Base-by-base conservation (phyloP, 2,888 invertebrate genomes). In the Watsonalla binaria region DNA sequence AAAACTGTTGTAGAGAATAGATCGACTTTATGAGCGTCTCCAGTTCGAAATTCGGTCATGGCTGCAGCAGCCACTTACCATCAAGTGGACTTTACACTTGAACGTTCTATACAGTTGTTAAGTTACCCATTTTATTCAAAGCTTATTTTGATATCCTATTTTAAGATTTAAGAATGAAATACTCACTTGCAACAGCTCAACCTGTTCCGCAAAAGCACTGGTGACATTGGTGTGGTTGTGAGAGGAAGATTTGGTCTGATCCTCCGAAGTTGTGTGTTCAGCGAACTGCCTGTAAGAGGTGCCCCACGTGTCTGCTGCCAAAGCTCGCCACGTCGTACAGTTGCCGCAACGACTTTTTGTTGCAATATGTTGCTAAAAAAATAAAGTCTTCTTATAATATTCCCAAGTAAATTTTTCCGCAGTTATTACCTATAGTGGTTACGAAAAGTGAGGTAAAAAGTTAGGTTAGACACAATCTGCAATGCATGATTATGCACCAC, bases 291-390 rank as follows among this genome's bases (percentile, higher is more conserved):
- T 59, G 62, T 92, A 92, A 6, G 90, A 91, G 45, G 84, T 76
- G 15, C 93, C 93, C 93, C 93, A 93, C 0, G 92, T 92, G 59
- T 93, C 89, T 0, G 92, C 92, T 0, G 92, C 85, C 1, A 86
- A 63, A 0, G 92, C 84, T 6, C 78, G 82, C 93, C 93, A 93
- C 0, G 69, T 88, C 64, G 74, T 86, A 66, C 91, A 91, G 68
- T 90, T 91, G 6, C 90, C 90, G 54, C 91, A 91, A 0, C 62
- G 60, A 59, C 86, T 87, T 56, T 84, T 82, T 0, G 70, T 60
- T 45, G 78, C 62, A 61, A 90, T 76, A 58, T 89, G 77, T 83
- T 86, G 87, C 91, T 91, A 65, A n/a, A 62, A 57, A 53, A 15
- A 11, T 13, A 39, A 57, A 39, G 35, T 2, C 9, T 11, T 47